Conservation (phyloP, 2,888 invertebrate genomes). For the Campaea margaritaria region DNA sequence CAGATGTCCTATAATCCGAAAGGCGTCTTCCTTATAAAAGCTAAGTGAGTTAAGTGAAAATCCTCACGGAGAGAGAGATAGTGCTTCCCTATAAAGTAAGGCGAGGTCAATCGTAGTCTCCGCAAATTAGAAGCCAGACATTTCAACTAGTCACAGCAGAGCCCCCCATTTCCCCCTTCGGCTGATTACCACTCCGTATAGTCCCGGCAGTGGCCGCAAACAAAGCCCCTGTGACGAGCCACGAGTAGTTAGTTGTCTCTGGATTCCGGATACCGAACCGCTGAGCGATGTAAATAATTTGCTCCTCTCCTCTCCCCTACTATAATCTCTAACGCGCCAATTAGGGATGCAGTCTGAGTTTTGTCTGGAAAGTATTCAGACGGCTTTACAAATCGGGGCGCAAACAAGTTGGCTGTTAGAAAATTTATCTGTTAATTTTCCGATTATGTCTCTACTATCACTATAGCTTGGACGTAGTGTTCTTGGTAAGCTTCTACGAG, state of each 20-base stretch:
- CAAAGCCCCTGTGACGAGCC: slow-evolving; percentile 71
- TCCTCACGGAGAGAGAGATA: slow-evolving; percentile 51
- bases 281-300: slow-evolving; percentile 69
- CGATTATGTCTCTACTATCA: background rate
- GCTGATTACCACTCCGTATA: slow-evolving; percentile 66
- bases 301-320: slow-evolving; percentile 31
- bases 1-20: slow-evolving; percentile 44
- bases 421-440: slow-evolving; percentile 8
- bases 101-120: slow-evolving; percentile 68
- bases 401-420: slow-evolving; percentile 11
- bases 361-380: slow-evolving; percentile 37
- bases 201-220: slow-evolving; percentile 64
- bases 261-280: slow-evolving; percentile 65
- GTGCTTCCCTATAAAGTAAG: slow-evolving; percentile 30
- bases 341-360: slow-evolving; percentile 33
- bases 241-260: slow-evolving; percentile 69
- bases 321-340: slow-evolving; percentile 41
- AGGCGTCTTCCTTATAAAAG: slow-evolving; percentile 40
- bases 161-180: slow-evolving; percentile 35
- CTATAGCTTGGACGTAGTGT: background rate
- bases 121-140: slow-evolving; percentile 74
- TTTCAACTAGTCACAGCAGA: slow-evolving; percentile 62
- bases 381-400: slow-evolving; percentile 11
- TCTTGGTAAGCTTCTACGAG: background rate
- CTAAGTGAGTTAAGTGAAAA: slow-evolving; percentile 50